Evolutionary conservation across 2,113 vertebrate species (phyloP).

Genomic region (Albula goreensis): DNA sequence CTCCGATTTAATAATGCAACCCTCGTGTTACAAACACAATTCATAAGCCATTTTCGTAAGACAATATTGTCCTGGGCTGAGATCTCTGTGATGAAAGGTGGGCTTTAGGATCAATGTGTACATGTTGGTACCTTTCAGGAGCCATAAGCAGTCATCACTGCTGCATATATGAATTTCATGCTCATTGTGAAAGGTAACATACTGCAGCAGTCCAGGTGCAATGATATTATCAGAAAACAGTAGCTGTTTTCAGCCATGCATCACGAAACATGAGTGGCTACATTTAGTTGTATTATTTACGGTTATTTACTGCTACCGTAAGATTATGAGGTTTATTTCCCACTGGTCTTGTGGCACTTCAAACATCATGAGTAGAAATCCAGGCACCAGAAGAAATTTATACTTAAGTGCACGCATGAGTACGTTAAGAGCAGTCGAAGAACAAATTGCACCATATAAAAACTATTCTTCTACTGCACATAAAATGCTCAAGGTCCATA

Average conservation of each 20-base stretch:
- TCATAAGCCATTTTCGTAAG: too few relatives aligned
- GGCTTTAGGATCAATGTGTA: too few relatives aligned
- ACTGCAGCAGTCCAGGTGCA: conserved; percentile 38
- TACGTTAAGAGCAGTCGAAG: background rate
- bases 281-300: conserved; percentile 41
- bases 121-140: too few relatives aligned
- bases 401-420: background rate
- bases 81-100: too few relatives aligned
- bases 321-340: conserved; percentile 26
- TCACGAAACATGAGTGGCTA: conserved; percentile 40
- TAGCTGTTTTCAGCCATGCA: conserved; percentile 38
- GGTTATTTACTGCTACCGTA: conserved; percentile 31
- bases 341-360: background rate
- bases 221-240: conserved; percentile 50
- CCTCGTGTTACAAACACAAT: too few relatives aligned
- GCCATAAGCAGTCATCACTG: too few relatives aligned
- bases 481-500: background rate
- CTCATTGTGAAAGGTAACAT: background rate
- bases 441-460: too few relatives aligned
- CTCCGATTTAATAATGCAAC: too few relatives aligned
- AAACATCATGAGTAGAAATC: background rate
- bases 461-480: background rate
- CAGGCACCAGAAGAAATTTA: background rate
- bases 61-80: too few relatives aligned
- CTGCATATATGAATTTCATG: background rate